Base-by-base conservation (phyloP, 1,140 invertebrate genomes). In the Papilio aristodemus region DNA sequence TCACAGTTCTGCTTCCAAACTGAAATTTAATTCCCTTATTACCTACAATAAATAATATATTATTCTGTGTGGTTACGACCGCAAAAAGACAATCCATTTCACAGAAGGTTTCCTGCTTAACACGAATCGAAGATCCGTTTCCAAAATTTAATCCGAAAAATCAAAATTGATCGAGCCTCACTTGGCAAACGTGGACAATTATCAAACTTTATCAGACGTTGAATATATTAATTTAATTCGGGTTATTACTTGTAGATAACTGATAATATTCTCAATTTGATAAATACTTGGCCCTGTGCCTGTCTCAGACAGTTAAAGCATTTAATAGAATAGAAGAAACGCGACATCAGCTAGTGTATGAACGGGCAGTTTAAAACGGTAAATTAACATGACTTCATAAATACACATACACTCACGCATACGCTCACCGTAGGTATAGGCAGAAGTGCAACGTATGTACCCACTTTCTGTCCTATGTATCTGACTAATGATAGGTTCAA, bases 201-300 rank as follows among this genome's bases (percentile, higher is more conserved):
- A 54, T 54, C 46, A 22, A 54, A 25, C 0, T 11, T 54, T 54
- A 54, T 54, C 46, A 54, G 19, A 11, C 46, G 22, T 54, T 19
- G 11, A 25, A 22, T 50, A 50, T 22, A 46, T 17, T 46, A 54
- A 54, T 54, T 25, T 25, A 22, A 54, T 54, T 54, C 46, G 19
- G 46, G 46, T 54, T 54, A 54, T 54, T 54, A 19, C 10, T 54
- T 54, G 17, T 54, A 22, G 46, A 54, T 54, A 54, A 54, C 13
- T 22, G 46, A 54, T 54, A 54, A 54, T 54, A 54, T 25, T 25
- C 46, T 11, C 46, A 13, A 22, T 11, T 25, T 54, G 11, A 22
- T 54, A 17, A n/a, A 1, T 43, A 54, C 46, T 17, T 54, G 46
- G 46, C 46, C 46, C 17, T 54, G 46, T 54, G 19, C 46, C 19